These are phyloP conservation scores for Aricia artaxerxes DNA, from an alignment of 2,888 invertebrate species.

Conservation along the genomic window DNA sequence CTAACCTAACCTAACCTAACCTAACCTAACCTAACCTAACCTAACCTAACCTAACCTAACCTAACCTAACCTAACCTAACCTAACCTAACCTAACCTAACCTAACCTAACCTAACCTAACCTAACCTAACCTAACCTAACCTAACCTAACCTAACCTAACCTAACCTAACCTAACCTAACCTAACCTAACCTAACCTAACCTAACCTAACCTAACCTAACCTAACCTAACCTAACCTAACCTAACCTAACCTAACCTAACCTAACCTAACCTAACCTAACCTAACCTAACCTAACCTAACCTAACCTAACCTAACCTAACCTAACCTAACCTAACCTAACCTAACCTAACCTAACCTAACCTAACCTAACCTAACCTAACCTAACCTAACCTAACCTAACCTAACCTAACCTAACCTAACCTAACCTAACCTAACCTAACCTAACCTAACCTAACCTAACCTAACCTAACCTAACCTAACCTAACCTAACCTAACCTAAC, in stretches of 20 bases:
- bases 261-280: constrained; percentile 38
- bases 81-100: no score
- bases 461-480: constrained; percentile 36
- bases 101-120: no score
- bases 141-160: no score
- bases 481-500: constrained; percentile 36
- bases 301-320: no score
- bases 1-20: no score
- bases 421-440: constrained; percentile 38
- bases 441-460: constrained; percentile 38
- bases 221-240: constrained; percentile 31
- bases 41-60: no score
- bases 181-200: no score
- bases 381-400: constrained; percentile 35
- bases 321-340: constrained; percentile 35
- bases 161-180: no score
- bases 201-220: no score
- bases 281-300: constrained; percentile 35
- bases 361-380: constrained; percentile 37
- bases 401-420: constrained; percentile 33
- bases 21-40: no score
- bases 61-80: no score
- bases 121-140: no score
- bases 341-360: constrained; percentile 35
- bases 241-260: constrained; percentile 38